Percentiles rank a stretch among this genome's conserved stretches.
phyloP scores from a whole-genome alignment of 2,113 vertebrate genomes.

The Apistogramma diplotaenia region DNA sequence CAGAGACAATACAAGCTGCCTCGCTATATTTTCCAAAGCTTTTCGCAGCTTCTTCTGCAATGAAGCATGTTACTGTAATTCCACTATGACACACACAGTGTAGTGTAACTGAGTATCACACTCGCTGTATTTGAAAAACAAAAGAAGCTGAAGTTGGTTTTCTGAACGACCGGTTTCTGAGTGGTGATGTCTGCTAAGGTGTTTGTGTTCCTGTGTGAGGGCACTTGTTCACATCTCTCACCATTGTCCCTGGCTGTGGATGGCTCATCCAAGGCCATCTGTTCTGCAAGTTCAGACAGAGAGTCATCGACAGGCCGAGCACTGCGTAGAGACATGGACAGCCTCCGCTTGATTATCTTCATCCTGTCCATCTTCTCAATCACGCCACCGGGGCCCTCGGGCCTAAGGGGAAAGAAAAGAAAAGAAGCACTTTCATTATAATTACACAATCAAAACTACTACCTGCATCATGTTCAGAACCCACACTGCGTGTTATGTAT shows the following conservation, averaged over 20 bases:
- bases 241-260: constrained; percentile 71
- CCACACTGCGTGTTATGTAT: neutral
- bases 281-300: constrained; percentile 80
- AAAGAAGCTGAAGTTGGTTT: neutral
- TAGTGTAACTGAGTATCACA: neutral
- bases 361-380: constrained; percentile 80
- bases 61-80: neutral
- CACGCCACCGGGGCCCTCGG: constrained; percentile 51
- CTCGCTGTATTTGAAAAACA: neutral
- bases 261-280: constrained; percentile 76
- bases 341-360: constrained; percentile 82
- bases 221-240: constrained; percentile 47
- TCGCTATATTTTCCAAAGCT: neutral
- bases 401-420: constrained; percentile 32
- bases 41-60: neutral
- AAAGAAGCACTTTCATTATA: constrained; percentile 19
- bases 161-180: neutral
- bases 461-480: constrained; percentile 3
- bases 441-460: neutral
- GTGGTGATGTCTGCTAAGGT: neutral
- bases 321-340: constrained; percentile 82
- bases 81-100: neutral
- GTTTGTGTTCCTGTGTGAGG: neutral
- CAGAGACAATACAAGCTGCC: neutral
- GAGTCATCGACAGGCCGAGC: constrained; percentile 79